These are phyloP conservation scores for Listronotus bonariensis DNA, from an alignment of 1,140 invertebrate genomes.

Conservation along the genomic window DNA sequence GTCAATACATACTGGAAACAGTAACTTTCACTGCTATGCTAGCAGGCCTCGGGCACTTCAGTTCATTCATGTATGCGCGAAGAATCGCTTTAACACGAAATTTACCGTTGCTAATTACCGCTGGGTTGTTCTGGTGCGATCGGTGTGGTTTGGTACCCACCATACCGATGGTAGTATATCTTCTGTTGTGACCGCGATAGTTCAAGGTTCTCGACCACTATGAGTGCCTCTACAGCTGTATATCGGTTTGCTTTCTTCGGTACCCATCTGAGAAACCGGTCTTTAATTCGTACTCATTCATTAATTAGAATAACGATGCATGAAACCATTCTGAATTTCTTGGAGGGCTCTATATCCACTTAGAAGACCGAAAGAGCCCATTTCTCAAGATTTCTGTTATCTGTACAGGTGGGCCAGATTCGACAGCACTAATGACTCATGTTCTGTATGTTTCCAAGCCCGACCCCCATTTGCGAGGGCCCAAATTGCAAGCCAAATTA, in stretches of 20 bases:
- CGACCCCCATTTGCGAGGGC: too few relatives aligned
- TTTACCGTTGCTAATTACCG: conserved; percentile 49
- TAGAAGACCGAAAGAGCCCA: too few relatives aligned
- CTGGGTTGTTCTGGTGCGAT: conserved; percentile 34
- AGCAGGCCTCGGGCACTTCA: conserved; percentile 33
- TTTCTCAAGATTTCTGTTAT: too few relatives aligned
- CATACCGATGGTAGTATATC: conserved; percentile 31
- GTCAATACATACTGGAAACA: conserved; percentile 42
- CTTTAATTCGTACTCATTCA: conserved; percentile 28
- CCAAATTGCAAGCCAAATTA: too few relatives aligned
- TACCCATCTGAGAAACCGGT: conserved; percentile 29
- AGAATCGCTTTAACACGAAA: conserved; percentile 48
- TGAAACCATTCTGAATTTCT: too few relatives aligned
- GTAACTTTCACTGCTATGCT: conserved; percentile 45
- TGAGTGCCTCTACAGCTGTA: conserved; percentile 19
- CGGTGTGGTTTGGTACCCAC: conserved; percentile 33
- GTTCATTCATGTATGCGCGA: conserved; percentile 39
- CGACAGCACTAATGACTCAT: too few relatives aligned
- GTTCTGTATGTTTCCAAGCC: too few relatives aligned
- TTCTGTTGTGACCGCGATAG: conserved; percentile 34
- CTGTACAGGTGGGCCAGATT: too few relatives aligned
- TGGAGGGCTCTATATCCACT: too few relatives aligned
- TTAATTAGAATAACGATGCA: conserved; percentile 10
- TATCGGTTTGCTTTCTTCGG: conserved; percentile 25
- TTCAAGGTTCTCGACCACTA: conserved; percentile 33